Evolutionary conservation across 2,113 vertebrate species (phyloP).

Genomic region (human): GRCh38 chr18:25046501-25047000

Average conservation of each 20-base stretch:
- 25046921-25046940: background rate
- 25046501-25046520: too few relatives aligned
- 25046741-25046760: background rate
- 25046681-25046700: background rate
- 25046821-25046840: background rate
- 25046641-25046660: background rate
- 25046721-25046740: background rate
- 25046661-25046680: background rate
- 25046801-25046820: rapidly evolving
- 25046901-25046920: slow-evolving; percentile 17
- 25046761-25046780: background rate
- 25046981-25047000: background rate
- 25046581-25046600: too few relatives aligned
- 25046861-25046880: background rate
- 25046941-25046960: background rate
- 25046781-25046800: too few relatives aligned
- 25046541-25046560: too few relatives aligned
- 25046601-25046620: too few relatives aligned
- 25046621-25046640: too few relatives aligned
- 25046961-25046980: background rate
- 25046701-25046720: background rate
- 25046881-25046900: background rate
- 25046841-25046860: background rate
- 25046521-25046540: too few relatives aligned
- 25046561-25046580: too few relatives aligned